Base-by-base conservation (phyloP, 2,113 vertebrate genomes). In the Gymnorhina tibicen region DNA sequence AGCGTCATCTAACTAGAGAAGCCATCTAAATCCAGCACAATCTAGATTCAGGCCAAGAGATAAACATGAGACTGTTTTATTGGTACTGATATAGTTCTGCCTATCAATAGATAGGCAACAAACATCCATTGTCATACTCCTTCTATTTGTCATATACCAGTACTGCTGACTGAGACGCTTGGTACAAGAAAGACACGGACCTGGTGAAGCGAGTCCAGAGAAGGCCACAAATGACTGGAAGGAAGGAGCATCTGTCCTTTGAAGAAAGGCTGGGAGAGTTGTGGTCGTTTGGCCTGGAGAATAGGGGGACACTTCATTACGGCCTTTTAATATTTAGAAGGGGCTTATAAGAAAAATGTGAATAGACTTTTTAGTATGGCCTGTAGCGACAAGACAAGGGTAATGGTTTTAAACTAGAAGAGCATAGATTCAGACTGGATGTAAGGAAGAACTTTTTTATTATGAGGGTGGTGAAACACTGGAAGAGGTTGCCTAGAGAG, bases 241-340 rank as follows among this genome's bases (percentile, higher is more conserved):
- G 11, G 18, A 18, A 44, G 42, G 12, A 81, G 27, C 37, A 50
- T 6, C 18, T 16, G 33, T 58, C 22, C 44, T 66, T 37, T 73
- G 27, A 66, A 50, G 37, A 80, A 64, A 66, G 32, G 15, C 35
- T 73, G 18, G 27, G 14, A 64, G 21, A 64, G 17, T 2, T 33
- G 26, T 14, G 14, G 21, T 9, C 42, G 5, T 81, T 37, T 32
- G 28, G 19, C 24, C 10, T 59, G 19, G 42, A 68, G 49, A 76
- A 81, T 2, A 60, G 7, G 0, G 3, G 3, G 4, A 76, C n/a
- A 68, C 9, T 16, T 76, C 20, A 63, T 0, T 23, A 23, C 0
- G 1, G 53, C n/a, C 27, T 75, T 56, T 33, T 24, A 37, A 6
- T 21, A 66, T 23, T 28, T 62, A 22, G 26, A 86, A 14, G 8